Evolutionary conservation across 92 coral and sea anemone genomes (phyloP), one percentile per base, ranked within the genome.

Genomic region (Desmophyllum pertusum): DNA sequence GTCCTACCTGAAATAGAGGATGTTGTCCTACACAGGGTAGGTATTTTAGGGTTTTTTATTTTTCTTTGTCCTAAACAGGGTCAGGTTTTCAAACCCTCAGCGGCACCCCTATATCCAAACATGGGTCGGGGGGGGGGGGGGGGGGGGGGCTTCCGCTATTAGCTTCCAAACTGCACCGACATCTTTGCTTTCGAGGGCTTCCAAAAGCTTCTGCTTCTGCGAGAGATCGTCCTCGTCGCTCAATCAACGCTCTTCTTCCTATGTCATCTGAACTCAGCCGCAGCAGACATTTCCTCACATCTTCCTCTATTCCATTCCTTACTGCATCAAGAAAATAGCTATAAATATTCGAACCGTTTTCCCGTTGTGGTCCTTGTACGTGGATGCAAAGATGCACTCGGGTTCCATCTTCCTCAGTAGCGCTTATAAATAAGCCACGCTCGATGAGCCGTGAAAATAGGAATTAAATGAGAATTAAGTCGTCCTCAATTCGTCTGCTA

Each of bases 151-250:
- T 42, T 65, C 11, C n/a, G 57, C 72, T 62, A 79, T 79, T 18
- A 79, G 62, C 29, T 30, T 64, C 83, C 73, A 64, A 33, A 79
- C 83, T 33, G 23, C 31, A 2, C 17, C 45, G 31, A 23, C 61
- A 17, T 79, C 71, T 8, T 64, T 65, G 43, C n/a, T 10, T 45
- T 5, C 43, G 11, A 79, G 36, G 40, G 83, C 83, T 10, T 41
- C 8, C 59, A 62, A 31, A 31, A 79, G 83, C 23, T 79, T 43
- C 75, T 30, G 73, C n/a, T 55, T 77, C n/a, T 61, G n/a, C 14
- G 73, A 42, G 15, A 30, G 27, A 1, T 19, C 51, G 29, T 9
- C 35, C 46, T 23, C 73, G 8, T 41, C 27, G 13, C 17, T 78
- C 57, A 0, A 39, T 23, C 17, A n/a, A n/a, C n/a, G 3, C 31